A percentile compares a stretch with the other conserved stretches of the same genome.
Conservation (phyloP, 2,888 invertebrate species). For the Notocelia uddmanniana region DNA sequence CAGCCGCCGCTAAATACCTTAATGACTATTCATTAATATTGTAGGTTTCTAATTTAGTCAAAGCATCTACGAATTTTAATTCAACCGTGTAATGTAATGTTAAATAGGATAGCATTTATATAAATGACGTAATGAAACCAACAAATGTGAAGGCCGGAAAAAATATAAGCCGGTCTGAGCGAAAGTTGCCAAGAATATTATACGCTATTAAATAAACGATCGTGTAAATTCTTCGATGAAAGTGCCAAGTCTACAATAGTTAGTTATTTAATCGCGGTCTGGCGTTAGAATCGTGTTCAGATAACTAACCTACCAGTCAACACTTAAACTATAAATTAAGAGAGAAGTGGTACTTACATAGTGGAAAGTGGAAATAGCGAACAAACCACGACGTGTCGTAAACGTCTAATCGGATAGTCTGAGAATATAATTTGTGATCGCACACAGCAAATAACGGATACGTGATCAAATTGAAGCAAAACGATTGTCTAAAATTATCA, state of each 20-base stretch:
- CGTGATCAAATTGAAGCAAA: background rate
- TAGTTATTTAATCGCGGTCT: conserved; percentile 50
- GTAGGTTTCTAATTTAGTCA: conserved; percentile 15
- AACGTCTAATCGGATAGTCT: conserved; percentile 49
- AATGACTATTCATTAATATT: conserved; percentile 29
- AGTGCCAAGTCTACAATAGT: conserved; percentile 49
- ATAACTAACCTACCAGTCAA: conserved; percentile 37
- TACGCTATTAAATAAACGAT: conserved; percentile 48
- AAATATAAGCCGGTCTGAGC: conserved; percentile 41
- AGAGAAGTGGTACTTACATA: conserved; percentile 15
- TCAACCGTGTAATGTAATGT: conserved; percentile 32
- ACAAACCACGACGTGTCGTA: conserved; percentile 52
- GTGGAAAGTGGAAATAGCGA: conserved; percentile 23
- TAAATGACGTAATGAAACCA: conserved; percentile 42
- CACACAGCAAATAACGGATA: conserved; percentile 10
- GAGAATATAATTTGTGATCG: conserved; percentile 30
- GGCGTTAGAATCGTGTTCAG: conserved; percentile 47
- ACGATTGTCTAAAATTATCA: background rate
- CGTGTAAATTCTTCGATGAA: conserved; percentile 45
- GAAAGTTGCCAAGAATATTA: conserved; percentile 47
- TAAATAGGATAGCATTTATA: conserved; percentile 40
- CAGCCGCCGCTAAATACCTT: background rate
- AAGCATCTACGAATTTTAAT: conserved; percentile 17
- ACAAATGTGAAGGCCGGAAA: conserved; percentile 45
- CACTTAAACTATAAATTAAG: conserved; percentile 23